Conservation (phyloP, 2,797 vertebrate species). For the Megaceryle alcyon region DNA sequence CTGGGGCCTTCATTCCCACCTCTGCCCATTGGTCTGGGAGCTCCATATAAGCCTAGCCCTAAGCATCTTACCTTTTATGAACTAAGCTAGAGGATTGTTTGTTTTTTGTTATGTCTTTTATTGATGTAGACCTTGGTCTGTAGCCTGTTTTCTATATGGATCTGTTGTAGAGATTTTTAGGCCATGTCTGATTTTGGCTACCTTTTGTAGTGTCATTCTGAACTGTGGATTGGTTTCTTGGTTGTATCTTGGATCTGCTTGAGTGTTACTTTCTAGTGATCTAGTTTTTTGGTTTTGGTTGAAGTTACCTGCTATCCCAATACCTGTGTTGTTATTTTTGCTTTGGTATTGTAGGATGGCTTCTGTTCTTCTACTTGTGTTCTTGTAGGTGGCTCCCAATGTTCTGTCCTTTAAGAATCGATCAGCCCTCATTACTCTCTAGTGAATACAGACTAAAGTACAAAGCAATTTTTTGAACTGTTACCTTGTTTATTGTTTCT, state of each 20-base stretch:
- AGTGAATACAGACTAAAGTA: not conserved
- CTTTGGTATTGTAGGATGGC: accelerated
- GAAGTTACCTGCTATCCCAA: accelerated
- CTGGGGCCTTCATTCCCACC: not conserved
- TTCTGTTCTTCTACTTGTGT: not conserved
- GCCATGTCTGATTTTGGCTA: accelerated
- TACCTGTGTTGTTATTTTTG: accelerated
- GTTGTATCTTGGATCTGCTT: accelerated
- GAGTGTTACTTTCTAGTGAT: accelerated
- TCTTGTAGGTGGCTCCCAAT: accelerated
- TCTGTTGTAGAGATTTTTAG: accelerated
- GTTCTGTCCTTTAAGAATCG: not conserved
- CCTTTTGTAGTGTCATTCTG: accelerated
- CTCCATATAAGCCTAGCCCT: not conserved
- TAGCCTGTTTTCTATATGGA: accelerated
- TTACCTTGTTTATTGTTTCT: not conserved
- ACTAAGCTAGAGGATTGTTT: accelerated
- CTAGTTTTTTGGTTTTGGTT: not conserved
- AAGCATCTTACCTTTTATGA: accelerated
- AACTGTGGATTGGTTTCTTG: accelerated
- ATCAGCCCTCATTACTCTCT: accelerated
- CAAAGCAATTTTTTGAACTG: not conserved
- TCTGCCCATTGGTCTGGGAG: not conserved
- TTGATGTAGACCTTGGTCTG: accelerated
- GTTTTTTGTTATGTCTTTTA: accelerated